Evolutionary conservation across 2,888 invertebrate species (phyloP).

Genomic region (Falcaria lacertinaria): DNA sequence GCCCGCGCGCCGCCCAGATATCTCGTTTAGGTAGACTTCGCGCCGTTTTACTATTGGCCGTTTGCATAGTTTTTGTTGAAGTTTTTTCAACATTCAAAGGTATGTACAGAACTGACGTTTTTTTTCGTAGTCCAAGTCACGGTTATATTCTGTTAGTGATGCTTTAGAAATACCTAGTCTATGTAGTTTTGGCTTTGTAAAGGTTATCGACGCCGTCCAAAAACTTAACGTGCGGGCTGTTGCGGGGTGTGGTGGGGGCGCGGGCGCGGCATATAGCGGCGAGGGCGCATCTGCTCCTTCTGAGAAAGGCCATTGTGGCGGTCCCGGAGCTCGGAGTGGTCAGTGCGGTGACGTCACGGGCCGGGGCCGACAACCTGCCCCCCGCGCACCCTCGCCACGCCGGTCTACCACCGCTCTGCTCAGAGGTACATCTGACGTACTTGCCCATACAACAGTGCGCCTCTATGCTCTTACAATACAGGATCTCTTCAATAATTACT

Average conservation of each 20-base stretch:
- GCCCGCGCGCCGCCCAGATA: constrained; percentile 41
- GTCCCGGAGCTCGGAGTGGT: constrained; percentile 69
- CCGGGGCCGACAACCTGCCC: constrained; percentile 74
- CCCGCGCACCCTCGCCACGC: constrained; percentile 34
- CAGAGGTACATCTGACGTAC: constrained; percentile 34
- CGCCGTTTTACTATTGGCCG: constrained; percentile 51
- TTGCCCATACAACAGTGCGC: constrained; percentile 33
- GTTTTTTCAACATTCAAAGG: constrained; percentile 36
- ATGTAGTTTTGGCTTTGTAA: constrained; percentile 18
- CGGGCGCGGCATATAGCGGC: constrained; percentile 53
- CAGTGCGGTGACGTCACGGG: constrained; percentile 76
- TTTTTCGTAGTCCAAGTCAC: constrained; percentile 31
- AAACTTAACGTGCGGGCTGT: constrained; percentile 40
- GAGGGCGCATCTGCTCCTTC: constrained; percentile 74
- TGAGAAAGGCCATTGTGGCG: constrained; percentile 75
- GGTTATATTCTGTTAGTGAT: constrained; percentile 14
- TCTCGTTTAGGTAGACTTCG: constrained; percentile 62
- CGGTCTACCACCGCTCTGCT: constrained; percentile 27
- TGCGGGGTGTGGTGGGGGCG: constrained; percentile 40
- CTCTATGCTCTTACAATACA: constrained; percentile 7
- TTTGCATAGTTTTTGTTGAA: constrained; percentile 58
- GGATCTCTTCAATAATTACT: not conserved
- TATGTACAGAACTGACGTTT: constrained; percentile 42
- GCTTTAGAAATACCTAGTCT: constrained; percentile 15
- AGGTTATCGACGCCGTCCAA: constrained; percentile 31